Evolutionary conservation across 2,113 vertebrate genomes (phyloP), one percentile per base, ranked within the genome.

Genomic region (Madoqua kirkii): DNA sequence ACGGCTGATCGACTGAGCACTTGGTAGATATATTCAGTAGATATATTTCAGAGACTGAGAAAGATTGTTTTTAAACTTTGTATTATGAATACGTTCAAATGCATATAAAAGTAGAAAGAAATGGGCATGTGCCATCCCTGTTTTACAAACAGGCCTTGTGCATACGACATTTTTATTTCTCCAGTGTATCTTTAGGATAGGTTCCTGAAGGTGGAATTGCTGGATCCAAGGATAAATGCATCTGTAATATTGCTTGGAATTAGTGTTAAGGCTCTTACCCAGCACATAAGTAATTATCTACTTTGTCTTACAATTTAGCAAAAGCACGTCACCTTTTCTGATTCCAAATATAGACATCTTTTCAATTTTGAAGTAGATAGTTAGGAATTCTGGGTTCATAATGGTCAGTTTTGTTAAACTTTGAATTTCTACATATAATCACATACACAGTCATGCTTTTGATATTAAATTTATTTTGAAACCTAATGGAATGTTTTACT

Each of bases 391-490:
- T 76, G 57, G n/a, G n/a, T 57, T 57, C 45, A 3, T 83, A 79
- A 21, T 76, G 23, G 54, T 36, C 33, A 93, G 36, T 48, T 43
- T 17, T 13, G 6, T 82, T 64, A 87, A 83, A 78, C 23, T 91
- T 90, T 21, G 2, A 25, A n/a, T 93, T 87, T 93, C 54, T 57
- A 25, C 6, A 62, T 25, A 76, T 64, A 71, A 55, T 62, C 52
- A 82, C 45, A n/a, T 59, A 85, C 14, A 19, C 54, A 64, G 55
- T 84, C n/a, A 45, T 23, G 64, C 7, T 95, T 92, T 76, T 8
- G 81, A 64, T 43, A 78, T 95, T 82, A 82, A 90, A 50, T 48
- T 50, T 91, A 52, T 52, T 92, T 57, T 82, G 48, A 95, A 67
- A 86, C 12, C 36, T 81, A 48, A 6, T 14, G 19, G 52, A 17